A percentile compares a stretch with the other conserved stretches of the same genome.
Evolutionary conservation across 2,797 vertebrate genomes (phyloP).

Genomic region (Myotis planiceps): DNA sequence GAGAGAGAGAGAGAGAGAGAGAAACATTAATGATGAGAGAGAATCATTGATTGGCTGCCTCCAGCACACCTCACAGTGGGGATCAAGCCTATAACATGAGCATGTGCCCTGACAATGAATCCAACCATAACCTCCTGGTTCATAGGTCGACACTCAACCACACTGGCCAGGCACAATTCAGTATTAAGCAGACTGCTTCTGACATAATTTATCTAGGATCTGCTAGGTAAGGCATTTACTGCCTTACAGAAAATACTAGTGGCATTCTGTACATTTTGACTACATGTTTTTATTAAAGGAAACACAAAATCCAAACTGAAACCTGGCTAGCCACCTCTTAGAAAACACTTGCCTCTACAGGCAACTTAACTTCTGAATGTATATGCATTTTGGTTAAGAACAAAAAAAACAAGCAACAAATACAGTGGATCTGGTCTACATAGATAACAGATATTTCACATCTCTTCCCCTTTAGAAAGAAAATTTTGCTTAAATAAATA

Average conservation of each 20-base stretch:
- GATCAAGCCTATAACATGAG: too few species aligned
- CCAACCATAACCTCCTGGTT: too few species aligned
- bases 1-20: too few species aligned
- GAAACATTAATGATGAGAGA: too few species aligned
- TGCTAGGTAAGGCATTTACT: background rate
- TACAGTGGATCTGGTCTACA: background rate
- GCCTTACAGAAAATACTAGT: background rate
- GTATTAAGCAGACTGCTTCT: constrained; percentile 10
- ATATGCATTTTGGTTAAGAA: background rate
- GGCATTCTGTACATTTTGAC: background rate
- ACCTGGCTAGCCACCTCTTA: background rate
- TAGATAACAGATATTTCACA: background rate
- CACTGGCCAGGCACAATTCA: too few species aligned
- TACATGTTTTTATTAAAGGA: constrained; percentile 1
- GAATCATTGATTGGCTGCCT: too few species aligned
- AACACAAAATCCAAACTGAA: background rate
- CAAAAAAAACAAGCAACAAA: background rate
- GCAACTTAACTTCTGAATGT: background rate
- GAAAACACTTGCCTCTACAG: background rate
- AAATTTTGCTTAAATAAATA: constrained; percentile 20
- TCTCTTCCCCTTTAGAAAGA: background rate
- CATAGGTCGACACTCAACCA: too few species aligned
- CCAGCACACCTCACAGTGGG: too few species aligned
- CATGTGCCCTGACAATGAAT: too few species aligned
- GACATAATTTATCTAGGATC: constrained; percentile 14